Evolutionary conservation across 1,140 invertebrate species (phyloP).

Genomic region (Calliopsis andreniformis): DNA sequence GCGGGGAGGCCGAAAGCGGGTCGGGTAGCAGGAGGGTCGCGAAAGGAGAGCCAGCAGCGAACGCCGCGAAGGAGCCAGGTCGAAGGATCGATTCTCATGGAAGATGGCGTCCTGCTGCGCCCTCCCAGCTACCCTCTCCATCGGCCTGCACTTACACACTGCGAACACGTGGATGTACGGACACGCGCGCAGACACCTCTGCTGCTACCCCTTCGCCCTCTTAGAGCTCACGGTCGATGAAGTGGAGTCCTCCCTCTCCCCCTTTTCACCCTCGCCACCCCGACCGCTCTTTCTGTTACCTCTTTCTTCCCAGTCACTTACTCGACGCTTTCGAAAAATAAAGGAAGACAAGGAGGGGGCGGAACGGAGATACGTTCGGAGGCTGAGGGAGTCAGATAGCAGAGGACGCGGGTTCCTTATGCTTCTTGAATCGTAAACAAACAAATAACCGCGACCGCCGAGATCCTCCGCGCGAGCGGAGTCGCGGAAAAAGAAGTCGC

Average conservation of each 20-base stretch:
- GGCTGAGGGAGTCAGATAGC: conserved; percentile 22
- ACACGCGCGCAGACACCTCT: neutral
- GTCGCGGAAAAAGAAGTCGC: conserved; percentile 15
- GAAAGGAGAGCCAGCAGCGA: neutral
- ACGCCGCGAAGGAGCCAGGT: conserved; percentile 40
- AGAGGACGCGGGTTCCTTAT: conserved; percentile 50
- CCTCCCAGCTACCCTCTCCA: conserved; percentile 16
- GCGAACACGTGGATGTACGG: neutral
- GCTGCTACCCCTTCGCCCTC: conserved; percentile 13
- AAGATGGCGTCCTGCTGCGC: conserved; percentile 52
- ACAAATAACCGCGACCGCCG: conserved; percentile 38
- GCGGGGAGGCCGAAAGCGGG: neutral
- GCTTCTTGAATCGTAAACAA: conserved; percentile 58
- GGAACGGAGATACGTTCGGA: neutral
- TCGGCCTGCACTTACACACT: neutral
- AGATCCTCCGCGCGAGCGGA: neutral
- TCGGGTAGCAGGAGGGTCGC: conserved; percentile 1
- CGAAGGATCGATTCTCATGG: conserved; percentile 57
- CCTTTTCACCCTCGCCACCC: neutral
- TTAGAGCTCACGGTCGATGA: conserved; percentile 52
- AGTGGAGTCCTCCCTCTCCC: conserved; percentile 37
- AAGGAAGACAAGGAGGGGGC: conserved; percentile 21
- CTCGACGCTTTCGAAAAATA: conserved; percentile 41
- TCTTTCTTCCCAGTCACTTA: conserved; percentile 20
- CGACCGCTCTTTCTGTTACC: neutral